Base-by-base conservation (phyloP, 2,888 invertebrate genomes). In the Gnatocerus cornutus region DNA sequence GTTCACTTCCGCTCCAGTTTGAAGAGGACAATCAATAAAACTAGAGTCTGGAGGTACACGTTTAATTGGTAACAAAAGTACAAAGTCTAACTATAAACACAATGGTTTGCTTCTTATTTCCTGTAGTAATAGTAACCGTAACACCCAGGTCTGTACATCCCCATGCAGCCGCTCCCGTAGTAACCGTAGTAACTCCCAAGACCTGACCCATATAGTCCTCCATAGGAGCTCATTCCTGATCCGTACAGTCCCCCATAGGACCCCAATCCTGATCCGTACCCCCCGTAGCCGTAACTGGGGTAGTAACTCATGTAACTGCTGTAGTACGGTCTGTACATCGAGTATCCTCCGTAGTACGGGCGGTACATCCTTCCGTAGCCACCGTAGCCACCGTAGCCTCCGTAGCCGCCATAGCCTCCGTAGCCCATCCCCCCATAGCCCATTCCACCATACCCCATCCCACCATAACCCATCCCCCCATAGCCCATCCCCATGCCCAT, bases 41-140 rank as follows among this genome's bases (percentile, higher is more conserved):
- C 21, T 4, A 21, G 21, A 21, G 2, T 21, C 4, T 21, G 21
- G 1, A 21, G n/a, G n/a, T n/a, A 21, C 4, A 21, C 1, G 21
- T 21, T 21, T 21, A 21, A 21, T 33, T 6, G 21, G 21, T 21
- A 21, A 33, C 33, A 33, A 33, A 33, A 33, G 6, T 33, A 33
- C 6, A 33, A 33, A 33, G n/a, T 21, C 21, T 21, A 30, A 12
- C 29, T 30, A 37, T n/a, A 9, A 33, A 12, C 52, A 52, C 43
- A 59, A 3, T 10, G n/a, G 21, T 1, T 21, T 21, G 4, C 21
- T 21, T 21, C 0, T 52, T 62, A 63, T 29, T 53, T 52, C 12
- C 55, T 55, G 37, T 56, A 56, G 46, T 56, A 65, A 33, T 52
- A 55, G 37, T 39, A 65, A 3, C 65, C 37, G 39, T 65, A 55